These are phyloP conservation scores for Athene cunicularia DNA, from an alignment of 2,113 vertebrate species.

Conservation along the genomic window DNA sequence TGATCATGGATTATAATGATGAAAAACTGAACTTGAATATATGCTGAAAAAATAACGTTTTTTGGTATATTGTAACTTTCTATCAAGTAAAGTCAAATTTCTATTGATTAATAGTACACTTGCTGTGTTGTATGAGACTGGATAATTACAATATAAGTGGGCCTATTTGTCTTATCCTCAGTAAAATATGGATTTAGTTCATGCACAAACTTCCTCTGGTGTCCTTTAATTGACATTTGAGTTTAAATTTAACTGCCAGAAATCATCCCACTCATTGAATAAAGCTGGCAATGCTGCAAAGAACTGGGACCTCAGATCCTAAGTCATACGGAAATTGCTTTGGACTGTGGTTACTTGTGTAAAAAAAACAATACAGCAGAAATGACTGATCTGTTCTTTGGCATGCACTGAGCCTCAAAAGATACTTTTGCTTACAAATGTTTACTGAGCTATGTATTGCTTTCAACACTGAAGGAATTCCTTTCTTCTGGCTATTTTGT, in stretches of 20 bases:
- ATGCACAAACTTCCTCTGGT: background rate
- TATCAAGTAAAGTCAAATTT: background rate
- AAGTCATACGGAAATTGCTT: constrained; percentile 16
- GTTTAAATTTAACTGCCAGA: constrained; percentile 45
- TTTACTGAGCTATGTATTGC: background rate
- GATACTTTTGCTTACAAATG: background rate
- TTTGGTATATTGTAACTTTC: background rate
- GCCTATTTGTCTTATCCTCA: background rate
- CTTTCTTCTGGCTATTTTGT: background rate
- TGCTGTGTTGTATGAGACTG: background rate
- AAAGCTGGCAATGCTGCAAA: constrained; percentile 4
- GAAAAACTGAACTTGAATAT: background rate
- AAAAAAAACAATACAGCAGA: background rate
- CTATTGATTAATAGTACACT: background rate
- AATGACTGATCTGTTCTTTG: background rate
- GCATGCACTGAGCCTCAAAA: background rate
- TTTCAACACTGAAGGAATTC: background rate
- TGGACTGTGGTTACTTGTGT: background rate
- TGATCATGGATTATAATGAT: background rate
- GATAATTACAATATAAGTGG: background rate
- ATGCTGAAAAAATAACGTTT: background rate
- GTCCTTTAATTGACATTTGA: constrained; percentile 44
- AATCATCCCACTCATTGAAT: constrained; percentile 18
- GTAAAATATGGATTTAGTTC: constrained; percentile 5
- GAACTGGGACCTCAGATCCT: background rate